A percentile compares a stretch with the other conserved stretches of the same genome.
Evolutionary conservation across 2,888 invertebrate genomes (phyloP).

Genomic region (Thecocarcelia acutangulata): DNA sequence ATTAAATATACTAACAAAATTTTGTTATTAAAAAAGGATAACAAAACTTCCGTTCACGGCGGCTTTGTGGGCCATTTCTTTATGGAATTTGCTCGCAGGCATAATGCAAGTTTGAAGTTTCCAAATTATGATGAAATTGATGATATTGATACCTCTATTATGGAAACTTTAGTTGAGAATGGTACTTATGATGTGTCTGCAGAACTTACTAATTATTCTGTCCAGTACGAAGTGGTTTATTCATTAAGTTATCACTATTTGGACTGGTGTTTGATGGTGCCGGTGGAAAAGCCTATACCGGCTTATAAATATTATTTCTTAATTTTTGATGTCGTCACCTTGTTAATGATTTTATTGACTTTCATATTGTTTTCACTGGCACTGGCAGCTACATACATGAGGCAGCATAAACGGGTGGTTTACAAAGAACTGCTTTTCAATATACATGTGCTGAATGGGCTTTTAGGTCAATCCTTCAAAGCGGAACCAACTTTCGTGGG

Average conservation of each 20-base stretch:
- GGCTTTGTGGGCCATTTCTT: constrained; percentile 62
- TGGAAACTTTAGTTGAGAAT: constrained; percentile 46
- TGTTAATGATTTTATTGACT: constrained; percentile 24
- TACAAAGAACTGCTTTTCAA: constrained; percentile 49
- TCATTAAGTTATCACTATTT: constrained; percentile 36
- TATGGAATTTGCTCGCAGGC: constrained; percentile 52
- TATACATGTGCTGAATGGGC: constrained; percentile 61
- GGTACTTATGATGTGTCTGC: constrained; percentile 62
- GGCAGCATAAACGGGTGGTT: constrained; percentile 8
- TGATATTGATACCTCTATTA: not conserved
- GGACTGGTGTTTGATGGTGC: constrained; percentile 62
- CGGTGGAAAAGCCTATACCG: constrained; percentile 65
- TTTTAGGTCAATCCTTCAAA: constrained; percentile 65
- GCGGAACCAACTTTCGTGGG: constrained; percentile 51
- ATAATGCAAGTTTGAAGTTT: constrained; percentile 61
- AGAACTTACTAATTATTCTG: not conserved
- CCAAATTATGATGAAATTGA: constrained; percentile 12
- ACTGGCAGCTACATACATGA: constrained; percentile 45
- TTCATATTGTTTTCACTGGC: constrained; percentile 49
- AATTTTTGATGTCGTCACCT: constrained; percentile 47
- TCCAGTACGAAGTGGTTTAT: not conserved
- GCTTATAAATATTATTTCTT: constrained; percentile 63
- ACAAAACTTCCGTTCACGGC: constrained; percentile 23
- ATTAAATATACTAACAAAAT: constrained; percentile 55
- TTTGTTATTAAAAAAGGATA: constrained; percentile 31